Evolutionary conservation across 2,888 invertebrate genomes (phyloP), one percentile per base, ranked within the genome.

Genomic region (Nemotelus pantherinus): DNA sequence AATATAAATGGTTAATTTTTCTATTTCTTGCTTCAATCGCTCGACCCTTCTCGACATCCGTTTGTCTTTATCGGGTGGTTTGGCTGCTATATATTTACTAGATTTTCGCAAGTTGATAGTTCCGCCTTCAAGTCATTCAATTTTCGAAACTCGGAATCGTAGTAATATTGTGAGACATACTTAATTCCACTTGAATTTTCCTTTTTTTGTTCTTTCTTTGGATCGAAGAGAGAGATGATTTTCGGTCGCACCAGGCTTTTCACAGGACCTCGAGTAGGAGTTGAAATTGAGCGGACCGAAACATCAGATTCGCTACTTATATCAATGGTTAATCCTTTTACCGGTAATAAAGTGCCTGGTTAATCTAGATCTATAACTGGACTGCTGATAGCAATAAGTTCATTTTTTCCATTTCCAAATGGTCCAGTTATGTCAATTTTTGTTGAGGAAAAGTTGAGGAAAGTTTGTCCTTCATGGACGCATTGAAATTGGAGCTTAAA

Each of bases 11-110:
- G 76, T 53, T 6, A 64, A 43, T 25, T 47, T 89, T 2, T 86
- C 84, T 43, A 91, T 86, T 80, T 89, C 87, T 1, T 80, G 81
- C 82, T 89, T 88, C 43, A 91, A 83, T 0, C 82, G 82, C 0
- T 86, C 84, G 43, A 90, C 88, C 44, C 90, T 89, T 65, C 88
- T 85, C 0, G 86, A 84, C 75, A 93, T 85, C 82, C 89, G 89
- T 41, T 85, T 84, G 0, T 93, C 93, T n/a, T 90, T 89, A 82
- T 93, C 93, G 0, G 92, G 92, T 4, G 93, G 85, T 78, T 82
- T 85, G 44, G 81, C 79, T 0, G 83, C 82, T 2, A 86, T 77
- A 83, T 84, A 5, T 83, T 83, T 2, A 81, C 77, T 4, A 87
- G 81, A 50, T 82, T 84, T 68, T 83, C 80, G 0, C 84, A 83